Conservation (phyloP, 35 echinoderm and acorn worm species). For the Ophioderma brevispina region DNA sequence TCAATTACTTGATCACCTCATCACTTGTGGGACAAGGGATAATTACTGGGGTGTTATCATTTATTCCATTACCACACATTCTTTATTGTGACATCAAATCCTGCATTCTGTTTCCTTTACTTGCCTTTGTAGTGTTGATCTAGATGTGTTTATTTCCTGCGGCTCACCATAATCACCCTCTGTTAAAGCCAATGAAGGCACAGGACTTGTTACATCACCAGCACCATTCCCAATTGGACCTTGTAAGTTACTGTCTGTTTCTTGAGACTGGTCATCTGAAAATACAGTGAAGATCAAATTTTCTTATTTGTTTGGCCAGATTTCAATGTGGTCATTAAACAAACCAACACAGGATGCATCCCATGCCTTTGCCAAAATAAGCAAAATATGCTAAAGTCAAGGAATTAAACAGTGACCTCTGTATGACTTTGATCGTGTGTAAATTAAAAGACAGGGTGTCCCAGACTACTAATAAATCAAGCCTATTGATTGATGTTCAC, state of each 20-base stretch:
- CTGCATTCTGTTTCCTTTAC: not conserved
- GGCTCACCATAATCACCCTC: conserved; percentile 77
- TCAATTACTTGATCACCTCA: no score
- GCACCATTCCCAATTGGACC: not conserved
- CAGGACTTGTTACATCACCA: conserved; percentile 81
- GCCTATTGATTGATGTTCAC: no score
- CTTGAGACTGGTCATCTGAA: conserved; percentile 9
- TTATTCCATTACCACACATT: no score
- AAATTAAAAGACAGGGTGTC: no score
- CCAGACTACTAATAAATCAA: no score
- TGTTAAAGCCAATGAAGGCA: conserved; percentile 79
- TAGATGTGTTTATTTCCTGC: conserved; percentile 48
- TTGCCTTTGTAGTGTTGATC: conserved; percentile 94
- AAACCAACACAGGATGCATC: not conserved
- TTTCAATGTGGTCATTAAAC: not conserved
- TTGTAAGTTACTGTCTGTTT: not conserved
- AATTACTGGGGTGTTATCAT: no score
- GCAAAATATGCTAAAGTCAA: no score
- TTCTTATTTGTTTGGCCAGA: not conserved
- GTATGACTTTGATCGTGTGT: no score
- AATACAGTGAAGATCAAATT: not conserved
- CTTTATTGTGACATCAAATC: no score
- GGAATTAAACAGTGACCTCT: no score
- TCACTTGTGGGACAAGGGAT: no score
- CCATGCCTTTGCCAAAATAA: not conserved